Evolutionary conservation across 1,140 invertebrate species (phyloP), one percentile per base, ranked within the genome.

Genomic region (Pseudachorutes palmiensis): DNA sequence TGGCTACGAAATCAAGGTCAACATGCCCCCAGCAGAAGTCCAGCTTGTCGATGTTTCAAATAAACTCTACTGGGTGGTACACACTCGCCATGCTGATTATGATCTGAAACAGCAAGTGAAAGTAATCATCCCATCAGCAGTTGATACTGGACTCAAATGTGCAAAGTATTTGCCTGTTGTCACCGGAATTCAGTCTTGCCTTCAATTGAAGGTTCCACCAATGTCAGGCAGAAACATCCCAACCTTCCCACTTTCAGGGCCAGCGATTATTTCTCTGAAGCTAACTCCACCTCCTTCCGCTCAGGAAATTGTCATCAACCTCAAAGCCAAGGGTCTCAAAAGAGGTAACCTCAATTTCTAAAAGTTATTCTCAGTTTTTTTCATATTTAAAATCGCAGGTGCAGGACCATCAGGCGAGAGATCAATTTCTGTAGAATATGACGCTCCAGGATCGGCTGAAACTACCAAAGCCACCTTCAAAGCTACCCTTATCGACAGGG

Each of bases 11-110:
- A 74, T 92, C 0, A 84, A 86, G 72, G 76, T 92, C n/a, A 85
- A 85, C 5, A 75, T 91, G 0, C 91, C 91, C 0, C 81, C 89
- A 36, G 84, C 88, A 49, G 90, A 89, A 72, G 86, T 91, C 69
- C 87, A 93, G 76, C 76, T 94, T 0, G 76, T 95, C 2, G 84
- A 78, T 67, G 28, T 57, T 49, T 51, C 45, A 16, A 67, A 48
- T 36, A 61, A 67, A 14, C 26, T 70, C 30, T 65, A 67, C 36
- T 70, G 66, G 65, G 33, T 67, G 5, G 9, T 55, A 9, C 51
- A 55, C 3, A 55, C 51, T 5, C 12, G 51, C 24, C 51, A 55
- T 26, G 51, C 51, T 14, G 51, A 55, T 22, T 55, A 55, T 24
- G 51, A 55, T 22, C 51, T 14, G 3, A 12, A 55, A 22, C 51